Base-by-base conservation (phyloP, 2,797 vertebrate genomes). In the Tachyglossus aculeatus region DNA sequence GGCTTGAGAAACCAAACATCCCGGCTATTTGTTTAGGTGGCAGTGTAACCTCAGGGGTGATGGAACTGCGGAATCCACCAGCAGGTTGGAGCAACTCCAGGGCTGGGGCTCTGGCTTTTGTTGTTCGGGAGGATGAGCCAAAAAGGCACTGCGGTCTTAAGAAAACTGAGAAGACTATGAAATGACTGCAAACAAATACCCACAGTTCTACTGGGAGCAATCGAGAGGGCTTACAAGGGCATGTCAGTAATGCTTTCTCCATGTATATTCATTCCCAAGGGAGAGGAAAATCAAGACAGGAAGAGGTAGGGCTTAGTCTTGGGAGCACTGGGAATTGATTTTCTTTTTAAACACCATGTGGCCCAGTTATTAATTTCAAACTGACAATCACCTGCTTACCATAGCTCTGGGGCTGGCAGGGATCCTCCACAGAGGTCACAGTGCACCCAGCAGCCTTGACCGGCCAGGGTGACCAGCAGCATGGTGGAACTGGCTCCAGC, bases 111-210 rank as follows among this genome's bases (percentile, higher is more conserved):
- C 43, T 22, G 77, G 67, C 38, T 24, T 77, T 32, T 74, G 60
- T 65, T 54, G 64, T 56, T 62, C 51, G 51, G 53, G 19, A 67
- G 37, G 57, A 74, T 64, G 60, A 79, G 53, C 59, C 63, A 77
- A 67, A 71, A 37, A 62, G 68, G 33, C 40, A 44, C 13, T 27
- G 18, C 16, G 54, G 10, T 67, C 66, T 67, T 56, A 57, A 55
- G 55, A 14, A 44, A 47, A 66, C n/a, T n/a, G 16, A 60, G 7
- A 52, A 48, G 47, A 67, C 71, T 39, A 64, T 24, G 33, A 55
- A 67, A 59, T 54, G 69, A 47, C 27, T 16, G 47, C 22, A 55
- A 37, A 63, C 54, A 68, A 68, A 14, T 31, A 48, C 40, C 51
- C 22, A 36, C 18, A 72, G 63, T 78, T 56, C 43, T 75, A 56